Percentiles rank a stretch among this genome's conserved stretches.
These are phyloP conservation scores for Actias luna DNA, from an alignment of 2,888 invertebrate species.

Conservation along the genomic window DNA sequence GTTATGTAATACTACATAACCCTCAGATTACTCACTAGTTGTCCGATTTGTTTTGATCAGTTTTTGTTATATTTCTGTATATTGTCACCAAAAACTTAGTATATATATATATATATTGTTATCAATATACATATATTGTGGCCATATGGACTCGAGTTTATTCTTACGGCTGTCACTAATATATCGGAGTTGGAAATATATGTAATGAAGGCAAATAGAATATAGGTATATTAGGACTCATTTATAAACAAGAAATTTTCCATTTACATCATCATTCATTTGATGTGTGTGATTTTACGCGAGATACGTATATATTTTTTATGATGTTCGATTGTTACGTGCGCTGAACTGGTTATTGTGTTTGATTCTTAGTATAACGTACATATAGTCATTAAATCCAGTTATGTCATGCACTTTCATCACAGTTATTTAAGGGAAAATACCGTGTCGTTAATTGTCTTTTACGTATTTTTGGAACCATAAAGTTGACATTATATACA, in stretches of 20 bases:
- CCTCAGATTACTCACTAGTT: too few relatives aligned
- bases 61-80: too few relatives aligned
- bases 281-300: not conserved
- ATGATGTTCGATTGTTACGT: not conserved
- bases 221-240: not conserved
- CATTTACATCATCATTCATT: not conserved
- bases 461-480: too few relatives aligned
- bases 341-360: not conserved
- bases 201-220: not conserved
- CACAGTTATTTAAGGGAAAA: not conserved
- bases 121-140: too few relatives aligned
- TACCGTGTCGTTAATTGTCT: too few relatives aligned
- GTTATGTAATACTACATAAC: too few relatives aligned
- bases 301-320: not conserved
- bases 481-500: too few relatives aligned
- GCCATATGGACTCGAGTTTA: too few relatives aligned
- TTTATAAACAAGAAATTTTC: not conserved
- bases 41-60: too few relatives aligned
- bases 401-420: not conserved
- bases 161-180: too few relatives aligned
- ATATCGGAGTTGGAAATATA: not conserved
- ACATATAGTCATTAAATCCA: not conserved
- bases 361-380: not conserved
- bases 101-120: too few relatives aligned
- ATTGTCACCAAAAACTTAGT: too few relatives aligned